Conservation (phyloP, 1,140 invertebrate species). For the Zophobas atratus region DNA sequence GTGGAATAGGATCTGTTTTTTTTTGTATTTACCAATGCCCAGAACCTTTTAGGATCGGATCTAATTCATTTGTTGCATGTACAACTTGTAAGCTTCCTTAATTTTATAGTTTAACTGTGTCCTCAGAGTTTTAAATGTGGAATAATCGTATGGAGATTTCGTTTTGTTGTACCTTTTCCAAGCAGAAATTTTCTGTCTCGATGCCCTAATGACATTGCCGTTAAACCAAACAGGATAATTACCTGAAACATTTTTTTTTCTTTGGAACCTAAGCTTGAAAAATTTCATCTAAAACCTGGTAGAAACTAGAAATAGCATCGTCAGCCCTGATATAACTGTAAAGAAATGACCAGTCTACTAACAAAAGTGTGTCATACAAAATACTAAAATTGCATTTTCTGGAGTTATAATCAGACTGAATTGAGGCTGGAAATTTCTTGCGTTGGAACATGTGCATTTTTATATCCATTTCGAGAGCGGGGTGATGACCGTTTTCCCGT, state of each 20-base stretch:
- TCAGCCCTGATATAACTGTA: not conserved
- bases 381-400: not conserved
- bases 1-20: not conserved
- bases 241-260: not conserved
- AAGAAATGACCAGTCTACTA: not conserved
- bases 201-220: not conserved
- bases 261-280: not conserved
- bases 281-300: not conserved
- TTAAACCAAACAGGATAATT: conserved; percentile 1
- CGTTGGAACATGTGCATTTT: not conserved
- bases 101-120: not conserved
- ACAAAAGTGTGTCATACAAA: not conserved
- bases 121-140: not conserved
- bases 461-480: not conserved
- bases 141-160: not conserved
- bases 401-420: not conserved
- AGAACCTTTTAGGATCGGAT: not conserved
- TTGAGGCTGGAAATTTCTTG: not conserved
- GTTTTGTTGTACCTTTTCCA: not conserved
- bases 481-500: not conserved
- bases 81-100: not conserved
- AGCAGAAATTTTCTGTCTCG: not conserved
- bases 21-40: not conserved
- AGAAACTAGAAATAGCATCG: not conserved
- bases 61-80: not conserved